Evolutionary conservation across 2,888 invertebrate species (phyloP).

Genomic region (Hecatera dysodea): DNA sequence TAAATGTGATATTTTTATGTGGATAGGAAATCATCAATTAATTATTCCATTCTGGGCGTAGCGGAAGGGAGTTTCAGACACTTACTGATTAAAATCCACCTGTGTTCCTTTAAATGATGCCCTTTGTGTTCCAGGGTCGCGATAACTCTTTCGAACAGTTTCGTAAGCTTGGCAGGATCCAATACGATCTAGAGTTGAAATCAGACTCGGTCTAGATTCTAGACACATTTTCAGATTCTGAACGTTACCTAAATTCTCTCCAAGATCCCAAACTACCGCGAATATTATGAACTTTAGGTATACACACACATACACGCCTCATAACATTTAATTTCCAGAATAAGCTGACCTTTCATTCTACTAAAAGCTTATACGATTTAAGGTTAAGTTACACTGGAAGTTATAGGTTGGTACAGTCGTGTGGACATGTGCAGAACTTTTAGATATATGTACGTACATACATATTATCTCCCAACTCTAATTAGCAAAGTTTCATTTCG

Average conservation of each 20-base stretch:
- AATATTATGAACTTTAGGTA: background rate
- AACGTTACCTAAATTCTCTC: background rate
- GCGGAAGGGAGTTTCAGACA: too few relatives aligned
- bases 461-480: conserved; percentile 7
- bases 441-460: too few relatives aligned
- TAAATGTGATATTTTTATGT: too few relatives aligned
- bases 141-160: too few relatives aligned
- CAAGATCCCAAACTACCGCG: background rate
- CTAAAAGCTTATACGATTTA: rapidly evolving
- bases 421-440: background rate
- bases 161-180: too few relatives aligned
- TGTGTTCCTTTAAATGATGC: too few relatives aligned
- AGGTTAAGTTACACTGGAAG: background rate
- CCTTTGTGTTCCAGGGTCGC: too few relatives aligned
- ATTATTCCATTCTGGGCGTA: too few relatives aligned
- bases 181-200: background rate
- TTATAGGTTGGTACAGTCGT: background rate
- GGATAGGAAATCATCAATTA: too few relatives aligned
- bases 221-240: background rate
- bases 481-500: conserved; percentile 30
- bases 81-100: too few relatives aligned
- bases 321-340: background rate
- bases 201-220: conserved; percentile 6
- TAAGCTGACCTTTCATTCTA: background rate
- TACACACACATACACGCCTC: background rate